These are phyloP conservation scores for Cynopterus sphinx DNA, from an alignment of 2,797 vertebrate genomes.

Conservation along the genomic window DNA sequence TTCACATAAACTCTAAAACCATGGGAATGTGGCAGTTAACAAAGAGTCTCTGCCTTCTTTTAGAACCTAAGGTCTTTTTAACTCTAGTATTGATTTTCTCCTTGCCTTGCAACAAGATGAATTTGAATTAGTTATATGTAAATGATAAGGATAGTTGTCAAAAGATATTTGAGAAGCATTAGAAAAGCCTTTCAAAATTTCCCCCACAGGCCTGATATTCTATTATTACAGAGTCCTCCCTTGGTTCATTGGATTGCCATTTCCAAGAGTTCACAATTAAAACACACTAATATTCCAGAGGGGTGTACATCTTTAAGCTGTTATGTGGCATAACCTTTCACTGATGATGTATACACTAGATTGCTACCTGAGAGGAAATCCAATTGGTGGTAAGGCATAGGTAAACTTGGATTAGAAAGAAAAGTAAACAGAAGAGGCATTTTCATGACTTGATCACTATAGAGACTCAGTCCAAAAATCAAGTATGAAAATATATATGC, in stretches of 20 bases:
- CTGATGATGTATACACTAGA: background rate
- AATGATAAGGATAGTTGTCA: background rate
- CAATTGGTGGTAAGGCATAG: background rate
- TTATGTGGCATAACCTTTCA: background rate
- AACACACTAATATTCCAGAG: background rate
- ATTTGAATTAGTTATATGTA: background rate
- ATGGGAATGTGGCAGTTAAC: background rate
- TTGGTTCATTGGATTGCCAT: background rate
- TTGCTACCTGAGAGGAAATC: background rate
- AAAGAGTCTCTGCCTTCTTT: background rate
- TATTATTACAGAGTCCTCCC: background rate
- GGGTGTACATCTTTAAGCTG: background rate
- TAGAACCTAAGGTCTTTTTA: background rate
- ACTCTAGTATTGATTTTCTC: conserved; percentile 16
- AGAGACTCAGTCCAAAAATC: background rate
- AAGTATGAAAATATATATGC: background rate
- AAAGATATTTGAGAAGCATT: background rate
- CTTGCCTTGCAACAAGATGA: background rate
- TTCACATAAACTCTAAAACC: conserved; percentile 32
- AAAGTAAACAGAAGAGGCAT: background rate
- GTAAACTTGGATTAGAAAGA: conserved; percentile 6
- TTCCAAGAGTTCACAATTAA: background rate
- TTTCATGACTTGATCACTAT: background rate
- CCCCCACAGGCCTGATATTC: background rate
- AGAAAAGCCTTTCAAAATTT: background rate